Percentiles rank a stretch among this genome's conserved stretches.
phyloP scores from a whole-genome alignment of 2,888 invertebrate genomes.

The Gryllus longicercus region DNA sequence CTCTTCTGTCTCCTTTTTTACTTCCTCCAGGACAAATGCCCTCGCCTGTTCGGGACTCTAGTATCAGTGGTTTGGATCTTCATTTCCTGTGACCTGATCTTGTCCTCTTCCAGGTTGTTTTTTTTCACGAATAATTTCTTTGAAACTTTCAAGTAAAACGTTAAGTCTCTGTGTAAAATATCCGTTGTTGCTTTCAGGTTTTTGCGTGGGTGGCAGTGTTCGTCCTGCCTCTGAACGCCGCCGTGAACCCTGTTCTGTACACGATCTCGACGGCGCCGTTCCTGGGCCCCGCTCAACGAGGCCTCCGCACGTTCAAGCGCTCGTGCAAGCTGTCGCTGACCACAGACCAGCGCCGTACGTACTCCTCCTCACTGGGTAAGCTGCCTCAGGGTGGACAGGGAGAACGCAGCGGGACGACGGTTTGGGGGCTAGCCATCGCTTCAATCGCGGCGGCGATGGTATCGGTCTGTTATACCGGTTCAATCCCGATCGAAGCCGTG shows the following conservation, averaged over 20 bases:
- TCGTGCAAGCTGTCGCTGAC: slow-evolving; percentile 38
- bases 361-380: slow-evolving; percentile 38
- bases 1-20: too few species aligned
- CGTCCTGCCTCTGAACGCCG: slow-evolving; percentile 52
- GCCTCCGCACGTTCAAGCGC: slow-evolving; percentile 36
- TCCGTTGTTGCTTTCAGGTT: slow-evolving; percentile 40
- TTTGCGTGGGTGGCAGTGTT: slow-evolving; percentile 55
- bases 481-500: not conserved
- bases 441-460: not conserved
- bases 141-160: too few species aligned
- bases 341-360: slow-evolving; percentile 37
- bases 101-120: too few species aligned
- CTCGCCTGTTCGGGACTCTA: too few species aligned
- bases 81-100: too few species aligned
- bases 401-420: too few species aligned
- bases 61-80: too few species aligned
- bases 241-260: slow-evolving; percentile 52
- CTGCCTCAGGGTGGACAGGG: not conserved
- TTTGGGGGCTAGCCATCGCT: not conserved
- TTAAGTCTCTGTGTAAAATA: not conserved
- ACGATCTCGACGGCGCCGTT: slow-evolving; percentile 47
- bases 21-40: too few species aligned
- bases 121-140: too few species aligned
- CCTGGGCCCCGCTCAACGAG: slow-evolving; percentile 39
- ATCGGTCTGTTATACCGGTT: not conserved